Evolutionary conservation across 2,888 invertebrate genomes (phyloP).

Genomic region (Ypsolopha sequella): DNA sequence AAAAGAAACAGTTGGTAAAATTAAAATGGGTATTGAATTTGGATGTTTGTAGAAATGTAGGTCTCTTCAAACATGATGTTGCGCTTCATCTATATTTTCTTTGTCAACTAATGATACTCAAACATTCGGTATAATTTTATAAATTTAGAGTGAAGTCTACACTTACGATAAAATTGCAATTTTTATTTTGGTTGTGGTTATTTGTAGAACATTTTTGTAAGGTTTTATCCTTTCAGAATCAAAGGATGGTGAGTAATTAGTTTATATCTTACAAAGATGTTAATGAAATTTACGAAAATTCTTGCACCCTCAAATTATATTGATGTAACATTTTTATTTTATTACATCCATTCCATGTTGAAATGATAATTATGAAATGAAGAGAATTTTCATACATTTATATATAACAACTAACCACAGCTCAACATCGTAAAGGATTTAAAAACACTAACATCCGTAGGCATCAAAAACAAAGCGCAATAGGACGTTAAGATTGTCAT

Average conservation of each 20-base stretch:
- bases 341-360: too few relatives aligned
- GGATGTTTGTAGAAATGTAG: slow-evolving; percentile 15
- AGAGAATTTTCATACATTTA: too few relatives aligned
- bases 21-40: slow-evolving; percentile 12
- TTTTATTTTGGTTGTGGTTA: slow-evolving; percentile 36
- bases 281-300: slow-evolving; percentile 43
- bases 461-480: not conserved
- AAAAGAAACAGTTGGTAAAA: slow-evolving; percentile 36
- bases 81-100: slow-evolving; percentile 13
- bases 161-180: not conserved
- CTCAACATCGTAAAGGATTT: not conserved
- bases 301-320: slow-evolving; percentile 11
- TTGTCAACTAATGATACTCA: not conserved
- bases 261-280: slow-evolving; percentile 51
- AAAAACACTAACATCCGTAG: not conserved
- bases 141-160: slow-evolving; percentile 4
- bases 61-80: slow-evolving; percentile 35
- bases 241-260: slow-evolving; percentile 58
- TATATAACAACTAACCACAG: not conserved
- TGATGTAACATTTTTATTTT: too few relatives aligned
- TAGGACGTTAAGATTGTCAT: not conserved
- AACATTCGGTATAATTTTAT: slow-evolving; percentile 3
- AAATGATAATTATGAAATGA: too few relatives aligned
- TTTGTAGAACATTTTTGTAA: slow-evolving; percentile 47
- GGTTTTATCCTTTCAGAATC: slow-evolving; percentile 57